Evolutionary conservation across 1,140 invertebrate species (phyloP), one percentile per base, ranked within the genome.

Genomic region (Sinonovacula constricta): DNA sequence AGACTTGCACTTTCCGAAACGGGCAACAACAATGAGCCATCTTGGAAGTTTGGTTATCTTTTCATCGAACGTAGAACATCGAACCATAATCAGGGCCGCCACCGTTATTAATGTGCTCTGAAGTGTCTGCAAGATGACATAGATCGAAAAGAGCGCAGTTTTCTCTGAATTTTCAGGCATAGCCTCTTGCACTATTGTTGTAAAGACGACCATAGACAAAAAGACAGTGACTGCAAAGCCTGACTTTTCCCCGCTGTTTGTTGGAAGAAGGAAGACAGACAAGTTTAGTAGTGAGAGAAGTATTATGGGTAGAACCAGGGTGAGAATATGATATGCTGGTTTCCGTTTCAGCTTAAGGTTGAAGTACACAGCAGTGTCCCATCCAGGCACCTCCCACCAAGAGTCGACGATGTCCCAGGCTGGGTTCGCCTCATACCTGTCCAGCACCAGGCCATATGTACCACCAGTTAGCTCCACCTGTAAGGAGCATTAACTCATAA

Each of bases 41-140:
- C n/a, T n/a, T n/a, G n/a, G n/a, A n/a, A n/a, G n/a, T n/a, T n/a
- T n/a, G n/a, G n/a, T n/a, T n/a, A n/a, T n/a, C n/a, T n/a, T n/a
- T n/a, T n/a, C n/a, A n/a, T n/a, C n/a, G n/a, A n/a, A n/a, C n/a
- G n/a, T n/a, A n/a, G n/a, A n/a, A n/a, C n/a, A n/a, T 24, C 62
- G 18, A 1, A 66, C 36, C 1, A 33, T 26, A 49, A 45, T 5
- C 7, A 66, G 28, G 18, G 62, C 31, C 1, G 49, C 18, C 1
- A 66, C 30, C 3, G 62, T 66, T 18, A 66, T 66, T 4, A 49
- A 2, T 22, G 62, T 66, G 26, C 62, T 66, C 18, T 45, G 34
- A 14, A 10, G 14, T 15, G 62, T 66, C 24, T 45, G 62, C 2
- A 66, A 18, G 1, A 49, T 49, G 2, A 66, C 1, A 49, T 66